These are phyloP conservation scores for Drosophila kuntzei DNA, from an alignment of 2,888 invertebrate species.

Conservation along the genomic window DNA sequence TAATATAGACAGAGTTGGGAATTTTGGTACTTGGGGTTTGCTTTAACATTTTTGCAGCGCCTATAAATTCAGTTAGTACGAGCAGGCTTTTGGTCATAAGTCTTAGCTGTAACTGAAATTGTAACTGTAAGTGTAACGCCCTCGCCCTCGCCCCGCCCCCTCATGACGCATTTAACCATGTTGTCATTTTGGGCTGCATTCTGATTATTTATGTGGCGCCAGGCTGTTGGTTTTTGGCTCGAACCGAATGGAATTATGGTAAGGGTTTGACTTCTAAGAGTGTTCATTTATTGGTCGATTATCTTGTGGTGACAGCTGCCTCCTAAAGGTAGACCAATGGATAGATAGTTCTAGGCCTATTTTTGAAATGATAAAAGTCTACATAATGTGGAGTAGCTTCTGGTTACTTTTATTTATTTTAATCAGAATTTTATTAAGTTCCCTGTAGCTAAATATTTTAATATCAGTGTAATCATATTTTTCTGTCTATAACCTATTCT, in stretches of 20 bases:
- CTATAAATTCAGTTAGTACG: slow-evolving; percentile 50
- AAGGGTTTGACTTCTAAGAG: slow-evolving; percentile 4
- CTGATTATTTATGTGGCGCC: slow-evolving; percentile 79
- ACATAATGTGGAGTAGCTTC: background rate
- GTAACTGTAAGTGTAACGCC: slow-evolving; percentile 32
- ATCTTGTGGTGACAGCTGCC: slow-evolving; percentile 23
- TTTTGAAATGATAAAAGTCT: background rate
- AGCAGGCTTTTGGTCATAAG: slow-evolving; percentile 12
- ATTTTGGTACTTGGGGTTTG: background rate
- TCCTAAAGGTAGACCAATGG: background rate
- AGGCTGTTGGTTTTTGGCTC: slow-evolving; percentile 50
- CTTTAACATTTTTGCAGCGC: slow-evolving; percentile 25
- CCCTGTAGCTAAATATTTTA: background rate
- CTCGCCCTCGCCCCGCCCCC: slow-evolving; percentile 11
- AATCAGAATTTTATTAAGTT: background rate
- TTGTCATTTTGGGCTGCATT: slow-evolving; percentile 75
- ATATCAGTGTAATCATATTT: no score
- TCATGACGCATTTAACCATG: slow-evolving; percentile 61
- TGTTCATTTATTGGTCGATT: slow-evolving; percentile 30
- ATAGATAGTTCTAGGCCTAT: background rate
- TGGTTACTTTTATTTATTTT: background rate
- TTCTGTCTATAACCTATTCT: no score
- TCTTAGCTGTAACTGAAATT: slow-evolving; percentile 31
- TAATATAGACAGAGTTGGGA: background rate
- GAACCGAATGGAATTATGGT: background rate